Evolutionary conservation across 2,888 invertebrate species (phyloP).

Genomic region (Dichetophora obliterata): DNA sequence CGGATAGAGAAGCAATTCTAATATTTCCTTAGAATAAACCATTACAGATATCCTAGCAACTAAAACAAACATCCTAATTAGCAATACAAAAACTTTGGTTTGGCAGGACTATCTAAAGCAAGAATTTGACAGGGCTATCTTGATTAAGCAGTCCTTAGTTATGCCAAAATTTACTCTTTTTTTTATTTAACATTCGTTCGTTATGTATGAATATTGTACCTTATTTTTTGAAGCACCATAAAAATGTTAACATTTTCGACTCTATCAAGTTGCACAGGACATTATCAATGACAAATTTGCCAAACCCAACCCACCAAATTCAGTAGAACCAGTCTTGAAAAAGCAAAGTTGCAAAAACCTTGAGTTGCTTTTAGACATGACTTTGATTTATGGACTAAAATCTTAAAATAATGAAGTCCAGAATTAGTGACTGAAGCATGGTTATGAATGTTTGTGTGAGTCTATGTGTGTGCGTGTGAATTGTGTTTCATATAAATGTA

Average conservation of each 20-base stretch:
- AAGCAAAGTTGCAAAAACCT: neutral
- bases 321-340: neutral
- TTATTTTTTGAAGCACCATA: neutral
- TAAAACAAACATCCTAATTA: no score
- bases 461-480: no score
- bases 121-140: no score
- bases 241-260: neutral
- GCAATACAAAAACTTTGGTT: no score
- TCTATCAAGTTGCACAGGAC: neutral
- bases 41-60: no score
- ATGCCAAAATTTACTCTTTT: neutral
- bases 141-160: neutral
- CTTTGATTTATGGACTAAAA: conserved; percentile 53
- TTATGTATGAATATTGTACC: neutral
- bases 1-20: no score
- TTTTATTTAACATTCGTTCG: neutral
- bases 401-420: conserved; percentile 51
- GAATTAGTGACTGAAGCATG: neutral
- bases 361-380: conserved; percentile 28
- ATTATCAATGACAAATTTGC: conserved; percentile 32
- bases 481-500: no score
- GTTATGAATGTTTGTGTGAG: no score
- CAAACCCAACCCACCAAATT: neutral
- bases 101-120: no score
- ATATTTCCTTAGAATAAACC: no score